Evolutionary conservation across 2,888 invertebrate genomes (phyloP), one percentile per base, ranked within the genome.

Genomic region (Synanthedon andrenaeformis): DNA sequence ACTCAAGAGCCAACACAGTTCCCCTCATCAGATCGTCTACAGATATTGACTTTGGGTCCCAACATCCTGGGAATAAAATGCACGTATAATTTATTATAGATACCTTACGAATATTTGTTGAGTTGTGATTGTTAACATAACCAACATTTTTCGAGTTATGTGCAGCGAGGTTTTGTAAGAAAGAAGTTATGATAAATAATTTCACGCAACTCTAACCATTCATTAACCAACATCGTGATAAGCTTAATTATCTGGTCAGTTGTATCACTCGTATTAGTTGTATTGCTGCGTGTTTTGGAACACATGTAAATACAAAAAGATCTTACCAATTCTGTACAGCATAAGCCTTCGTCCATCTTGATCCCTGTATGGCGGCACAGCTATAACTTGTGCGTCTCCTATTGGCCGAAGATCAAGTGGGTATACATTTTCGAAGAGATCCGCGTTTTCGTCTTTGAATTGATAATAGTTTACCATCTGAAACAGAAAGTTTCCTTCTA

Each of bases 311-410:
- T 2, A 35, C 35, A 35, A 35, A 0, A 35, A 3, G 6, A 35
- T 23, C 62, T 69, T 69, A 91, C 93, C 93, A 61, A 94, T 87
- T 71, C 93, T 91, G 69, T 92, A 93, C 52, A 94, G 82, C 65
- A 94, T 88, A 60, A 94, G 88, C 52, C 95, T 88, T 56, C 92
- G 86, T 3, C 93, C 94, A 56, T 90, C 89, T 69, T 93, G 93
- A 59, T 94, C 94, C 41, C 91, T 88, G 67, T 94, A 94, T 0
- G 94, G 93, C 0, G 94, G 92, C 3, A 93, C 94, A 0, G 91
- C 89, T 49, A 95, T 83, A 3, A 94, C 85, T 57, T 91, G 89
- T 8, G 91, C 89, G 14, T 93, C 92, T 0, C 93, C 94, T 8
- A 94, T 88, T 55, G 79, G 82, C 41, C 87, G 81, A 60, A 95